A percentile compares a stretch with the other conserved stretches of the same genome.
Conservation (phyloP, 2,888 invertebrate species). For the Prosopocoilus inquinatus region DNA sequence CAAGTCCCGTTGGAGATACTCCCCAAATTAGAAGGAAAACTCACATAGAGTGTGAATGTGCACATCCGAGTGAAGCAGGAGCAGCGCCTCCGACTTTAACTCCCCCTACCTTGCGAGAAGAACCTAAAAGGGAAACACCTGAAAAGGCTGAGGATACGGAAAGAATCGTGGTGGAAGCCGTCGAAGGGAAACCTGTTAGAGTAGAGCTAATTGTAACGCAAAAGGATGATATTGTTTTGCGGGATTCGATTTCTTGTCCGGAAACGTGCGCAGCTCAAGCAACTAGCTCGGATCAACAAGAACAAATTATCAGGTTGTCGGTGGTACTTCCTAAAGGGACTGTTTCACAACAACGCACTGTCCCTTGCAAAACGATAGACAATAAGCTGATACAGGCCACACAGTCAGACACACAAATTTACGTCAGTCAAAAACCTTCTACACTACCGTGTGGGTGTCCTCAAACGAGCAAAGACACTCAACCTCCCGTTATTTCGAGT, state of each 20-base stretch:
- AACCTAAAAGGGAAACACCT: constrained; percentile 7
- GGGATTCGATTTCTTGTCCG: constrained; percentile 16
- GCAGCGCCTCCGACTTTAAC: constrained; percentile 33
- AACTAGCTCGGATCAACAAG: not conserved
- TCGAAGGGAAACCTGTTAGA: constrained; percentile 6
- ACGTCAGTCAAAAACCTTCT: no score
- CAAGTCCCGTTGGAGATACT: constrained; percentile 26
- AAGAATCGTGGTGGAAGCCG: constrained; percentile 6
- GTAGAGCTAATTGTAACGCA: not conserved
- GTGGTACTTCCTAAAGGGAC: constrained; percentile 6
- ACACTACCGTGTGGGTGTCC: no score
- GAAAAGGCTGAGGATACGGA: constrained; percentile 17
- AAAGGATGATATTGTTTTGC: not conserved
- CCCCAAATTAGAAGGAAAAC: constrained; percentile 17
- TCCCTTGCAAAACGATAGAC: no score
- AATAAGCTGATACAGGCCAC: no score
- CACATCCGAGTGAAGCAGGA: constrained; percentile 25
- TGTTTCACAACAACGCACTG: no score
- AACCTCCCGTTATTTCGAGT: no score
- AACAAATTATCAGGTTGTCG: constrained; percentile 22
- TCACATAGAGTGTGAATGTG: constrained; percentile 34
- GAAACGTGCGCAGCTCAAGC: not conserved
- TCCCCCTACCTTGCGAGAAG: constrained; percentile 6
- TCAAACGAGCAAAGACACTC: no score
- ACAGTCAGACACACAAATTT: no score